These are phyloP conservation scores for Epistrophe eligans DNA, from an alignment of 2,888 invertebrate genomes.

Conservation along the genomic window DNA sequence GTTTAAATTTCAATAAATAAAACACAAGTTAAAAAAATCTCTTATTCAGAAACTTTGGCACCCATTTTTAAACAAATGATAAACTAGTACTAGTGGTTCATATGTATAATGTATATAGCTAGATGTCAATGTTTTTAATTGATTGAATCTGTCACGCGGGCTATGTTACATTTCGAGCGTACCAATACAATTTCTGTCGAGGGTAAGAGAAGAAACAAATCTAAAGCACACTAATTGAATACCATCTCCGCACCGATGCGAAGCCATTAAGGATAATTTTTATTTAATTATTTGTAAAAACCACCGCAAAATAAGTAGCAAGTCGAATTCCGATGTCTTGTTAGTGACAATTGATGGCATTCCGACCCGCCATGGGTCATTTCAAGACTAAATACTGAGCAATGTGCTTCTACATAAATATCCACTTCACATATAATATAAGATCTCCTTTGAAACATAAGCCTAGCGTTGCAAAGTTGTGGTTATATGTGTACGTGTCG, in stretches of 20 bases:
- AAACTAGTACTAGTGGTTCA: neutral
- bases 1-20: no score
- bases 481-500: constrained; percentile 36
- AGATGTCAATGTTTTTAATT: constrained; percentile 58
- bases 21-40: neutral
- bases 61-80: constrained; percentile 1
- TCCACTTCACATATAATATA: constrained; percentile 7
- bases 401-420: constrained; percentile 11
- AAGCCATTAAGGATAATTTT: constrained; percentile 75
- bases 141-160: constrained; percentile 56
- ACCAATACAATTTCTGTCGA: constrained; percentile 30
- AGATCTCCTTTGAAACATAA: constrained; percentile 75
- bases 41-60: neutral
- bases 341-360: constrained; percentile 83
- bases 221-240: constrained; percentile 69
- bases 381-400: constrained; percentile 78
- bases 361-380: constrained; percentile 83
- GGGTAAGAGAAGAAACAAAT: neutral
- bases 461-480: constrained; percentile 77
- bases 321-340: constrained; percentile 80
- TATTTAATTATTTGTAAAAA: constrained; percentile 75
- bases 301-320: constrained; percentile 76
- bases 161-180: constrained; percentile 53
- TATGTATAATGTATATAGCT: neutral
- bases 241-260: constrained; percentile 72